Conservation (phyloP, 2,888 invertebrate genomes). For the Epinotia ramella region DNA sequence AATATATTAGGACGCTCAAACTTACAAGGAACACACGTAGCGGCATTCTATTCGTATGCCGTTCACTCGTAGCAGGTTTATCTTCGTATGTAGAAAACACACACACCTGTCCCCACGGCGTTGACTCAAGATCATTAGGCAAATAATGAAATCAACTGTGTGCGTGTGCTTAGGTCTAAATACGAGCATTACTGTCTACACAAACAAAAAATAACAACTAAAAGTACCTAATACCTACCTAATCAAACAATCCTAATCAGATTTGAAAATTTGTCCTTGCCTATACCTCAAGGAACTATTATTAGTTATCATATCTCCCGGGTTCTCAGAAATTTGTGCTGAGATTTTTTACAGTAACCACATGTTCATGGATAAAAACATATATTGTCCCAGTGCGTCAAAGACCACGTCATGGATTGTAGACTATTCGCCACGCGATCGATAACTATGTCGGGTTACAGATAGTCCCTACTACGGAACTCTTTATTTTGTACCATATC, state of each 20-base stretch:
- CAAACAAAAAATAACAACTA: slow-evolving; percentile 2
- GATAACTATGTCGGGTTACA: slow-evolving; percentile 35
- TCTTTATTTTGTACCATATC: background rate
- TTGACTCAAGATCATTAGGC: too few relatives aligned
- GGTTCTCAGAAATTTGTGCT: slow-evolving; percentile 27
- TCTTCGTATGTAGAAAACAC: too few relatives aligned
- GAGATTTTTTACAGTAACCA: slow-evolving; percentile 33
- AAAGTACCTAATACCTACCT: background rate
- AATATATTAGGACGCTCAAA: too few relatives aligned
- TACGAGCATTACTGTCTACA: background rate
- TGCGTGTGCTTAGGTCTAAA: too few relatives aligned
- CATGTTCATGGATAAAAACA: slow-evolving; percentile 36
- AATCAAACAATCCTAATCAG: slow-evolving; percentile 24
- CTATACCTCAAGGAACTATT: slow-evolving; percentile 29
- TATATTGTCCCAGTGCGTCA: slow-evolving; percentile 32
- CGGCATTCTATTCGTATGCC: too few relatives aligned
- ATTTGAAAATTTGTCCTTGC: slow-evolving; percentile 18
- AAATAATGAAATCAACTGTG: too few relatives aligned
- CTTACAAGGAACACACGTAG: too few relatives aligned
- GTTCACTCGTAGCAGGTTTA: too few relatives aligned
- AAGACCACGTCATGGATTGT: slow-evolving; percentile 16
- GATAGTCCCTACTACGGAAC: slow-evolving; percentile 3
- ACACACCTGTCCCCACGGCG: too few relatives aligned
- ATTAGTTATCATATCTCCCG: slow-evolving; percentile 8
- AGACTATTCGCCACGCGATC: slow-evolving; percentile 20